Evolutionary conservation across 2,113 vertebrate species (phyloP), one percentile per base, ranked within the genome.

Genomic region (Meleagris gallopavo): DNA sequence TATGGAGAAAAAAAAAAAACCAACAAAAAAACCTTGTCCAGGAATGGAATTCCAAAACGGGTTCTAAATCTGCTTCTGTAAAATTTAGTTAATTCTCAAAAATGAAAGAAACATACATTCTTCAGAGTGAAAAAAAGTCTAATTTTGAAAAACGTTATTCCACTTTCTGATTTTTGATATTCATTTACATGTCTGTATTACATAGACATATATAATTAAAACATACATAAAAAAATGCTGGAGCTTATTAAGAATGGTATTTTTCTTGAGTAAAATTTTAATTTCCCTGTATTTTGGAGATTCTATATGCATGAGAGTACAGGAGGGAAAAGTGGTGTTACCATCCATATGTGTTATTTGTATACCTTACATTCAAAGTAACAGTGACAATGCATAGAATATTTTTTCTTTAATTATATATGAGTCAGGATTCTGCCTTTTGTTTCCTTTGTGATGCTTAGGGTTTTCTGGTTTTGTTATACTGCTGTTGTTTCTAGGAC

Each of bases 41-140:
- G 50, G 72, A 25, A 82, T 57, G 61, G 6, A 76, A 4, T 34
- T 95, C 43, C 73, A 41, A 81, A 21, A 86, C 79, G 86, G 17
- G 32, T 83, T 86, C 32, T 77, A 88, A 93, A 96, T 89, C 94
- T 94, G 41, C 60, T 80, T 93, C 67, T 40, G 67, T 38, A 93
- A 92, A 69, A 85, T 88, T 70, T 54, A 62, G 13, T 43, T 80
- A 72, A 64, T 82, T 94, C 32, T 90, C 36, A 82, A 88, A 94
- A 79, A 91, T 86, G 89, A 92, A 66, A 74, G 74, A 79, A 29
- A 36, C 8, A 0, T 90, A 52, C 7, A 57, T 77, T 86, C n/a
- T 77, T 76, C 30, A 48, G 24, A 86, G 62, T 18, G 41, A 91
- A 92, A 24, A 50, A 13, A 66, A 12, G 58, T 81, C 61, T 30